Evolutionary conservation across 2,888 invertebrate genomes (phyloP).

Genomic region (Ornithoptera alexandrae): DNA sequence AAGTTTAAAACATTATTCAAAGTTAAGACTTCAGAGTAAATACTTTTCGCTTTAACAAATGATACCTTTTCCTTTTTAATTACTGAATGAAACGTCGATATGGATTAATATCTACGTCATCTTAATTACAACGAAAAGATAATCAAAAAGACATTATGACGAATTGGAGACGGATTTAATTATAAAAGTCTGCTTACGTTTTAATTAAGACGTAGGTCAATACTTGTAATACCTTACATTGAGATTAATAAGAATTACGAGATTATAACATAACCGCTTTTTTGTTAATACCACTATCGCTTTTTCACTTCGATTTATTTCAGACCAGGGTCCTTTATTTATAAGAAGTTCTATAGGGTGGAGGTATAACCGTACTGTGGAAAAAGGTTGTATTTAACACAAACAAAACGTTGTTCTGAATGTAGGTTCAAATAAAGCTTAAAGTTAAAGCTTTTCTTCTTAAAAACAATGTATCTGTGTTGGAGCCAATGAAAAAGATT

Average conservation of each 20-base stretch:
- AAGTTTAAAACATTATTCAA: slow-evolving; percentile 1
- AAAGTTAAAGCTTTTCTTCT: neutral
- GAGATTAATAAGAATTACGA: neutral
- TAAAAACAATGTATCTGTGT: neutral
- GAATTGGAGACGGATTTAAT: neutral
- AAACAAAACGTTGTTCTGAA: no score
- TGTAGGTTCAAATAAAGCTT: no score
- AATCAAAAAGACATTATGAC: neutral
- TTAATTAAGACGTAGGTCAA: neutral
- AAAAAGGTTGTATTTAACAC: no score
- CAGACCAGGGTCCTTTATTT: no score
- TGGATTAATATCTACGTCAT: neutral
- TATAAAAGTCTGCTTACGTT: neutral
- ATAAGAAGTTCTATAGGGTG: no score
- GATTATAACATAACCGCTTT: neutral
- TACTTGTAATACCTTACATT: neutral
- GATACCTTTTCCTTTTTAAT: neutral
- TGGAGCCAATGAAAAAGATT: neutral
- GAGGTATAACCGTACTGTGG: no score
- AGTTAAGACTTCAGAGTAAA: neutral
- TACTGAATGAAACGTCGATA: neutral
- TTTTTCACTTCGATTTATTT: no score
- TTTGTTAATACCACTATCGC: no score
- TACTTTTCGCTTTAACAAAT: neutral
- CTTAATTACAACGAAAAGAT: neutral